Evolutionary conservation across 2,888 invertebrate species (phyloP).

Genomic region (Drosophila peninsularis): DNA sequence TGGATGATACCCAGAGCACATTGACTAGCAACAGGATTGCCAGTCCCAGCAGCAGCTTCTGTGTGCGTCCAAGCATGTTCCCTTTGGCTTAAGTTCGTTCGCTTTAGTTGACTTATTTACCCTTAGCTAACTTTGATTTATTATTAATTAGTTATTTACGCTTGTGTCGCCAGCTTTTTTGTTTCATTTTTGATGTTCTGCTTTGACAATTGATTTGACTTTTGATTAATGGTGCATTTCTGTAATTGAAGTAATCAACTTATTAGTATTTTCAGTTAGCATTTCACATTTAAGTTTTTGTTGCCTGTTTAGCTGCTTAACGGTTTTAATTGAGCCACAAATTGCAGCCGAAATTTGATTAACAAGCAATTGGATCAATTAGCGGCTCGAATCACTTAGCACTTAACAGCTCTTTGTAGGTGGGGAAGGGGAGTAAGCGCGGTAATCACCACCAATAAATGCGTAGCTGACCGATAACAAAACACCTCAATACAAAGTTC

Average conservation of each 20-base stretch:
- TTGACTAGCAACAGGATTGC: slow-evolving; percentile 95
- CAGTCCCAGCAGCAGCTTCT: slow-evolving; percentile 92
- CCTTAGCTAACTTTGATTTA: slow-evolving; percentile 9
- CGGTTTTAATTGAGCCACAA: slow-evolving; percentile 12
- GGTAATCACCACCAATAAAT: slow-evolving; percentile 37
- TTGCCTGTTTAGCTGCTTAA: not conserved
- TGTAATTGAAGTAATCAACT: slow-evolving; percentile 16
- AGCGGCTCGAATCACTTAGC: slow-evolving; percentile 24
- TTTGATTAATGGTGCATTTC: slow-evolving; percentile 23
- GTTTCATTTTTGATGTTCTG: slow-evolving; percentile 61
- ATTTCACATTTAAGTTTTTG: not conserved
- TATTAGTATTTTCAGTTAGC: not conserved
- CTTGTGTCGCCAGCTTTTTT: slow-evolving; percentile 72
- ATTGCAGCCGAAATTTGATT: slow-evolving; percentile 45
- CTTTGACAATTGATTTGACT: not conserved
- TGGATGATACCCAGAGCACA: slow-evolving; percentile 97
- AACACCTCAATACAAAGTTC: slow-evolving; percentile 26
- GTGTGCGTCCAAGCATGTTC: slow-evolving; percentile 86
- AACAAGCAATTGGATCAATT: slow-evolving; percentile 52
- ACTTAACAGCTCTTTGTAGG: slow-evolving; percentile 7
- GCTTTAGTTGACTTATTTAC: slow-evolving; percentile 6
- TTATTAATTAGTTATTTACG: slow-evolving; percentile 60
- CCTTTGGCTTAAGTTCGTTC: slow-evolving; percentile 16
- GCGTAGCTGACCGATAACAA: slow-evolving; percentile 27
- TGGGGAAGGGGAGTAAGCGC: not conserved